Base-by-base conservation (phyloP, 2,113 vertebrate species). In the Ammodytes dubius region DNA sequence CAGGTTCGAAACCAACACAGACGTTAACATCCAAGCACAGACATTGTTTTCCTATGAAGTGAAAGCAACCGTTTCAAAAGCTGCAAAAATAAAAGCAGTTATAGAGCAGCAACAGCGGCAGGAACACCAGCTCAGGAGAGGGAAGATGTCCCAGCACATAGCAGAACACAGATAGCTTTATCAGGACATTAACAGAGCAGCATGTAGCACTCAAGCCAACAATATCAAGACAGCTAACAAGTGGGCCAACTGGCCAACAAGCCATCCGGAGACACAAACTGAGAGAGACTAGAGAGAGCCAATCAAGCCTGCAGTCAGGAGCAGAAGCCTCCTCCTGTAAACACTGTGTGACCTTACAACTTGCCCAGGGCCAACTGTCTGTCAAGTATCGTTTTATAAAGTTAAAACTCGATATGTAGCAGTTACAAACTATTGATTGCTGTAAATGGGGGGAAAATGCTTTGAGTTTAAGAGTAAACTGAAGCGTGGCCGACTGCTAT, bases 121-220 rank as follows among this genome's bases (percentile, higher is more conserved):
- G 67, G 61, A 86, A 42, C 68, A 77, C 71, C 63, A 79, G 50
- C 79, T 82, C 87, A 85, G 88, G 75, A 84, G 83, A 92, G 87
- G 89, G 86, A 84, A 88, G 89, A 92, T 88, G 85, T 87, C 82
- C 82, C 77, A 82, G 89, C 90, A 86, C 87, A 87, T 88, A 90
- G 92, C 86, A 86, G 64, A 86, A 52, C 79, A 61, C 85, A 88
- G 89, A 86, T 88, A 92, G 86, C 88, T 93, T 91, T 90, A 94
- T 92, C 89, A 91, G 83, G 70, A 82, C 83, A 76, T 81, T 88
- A 87, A 88, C 86, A 92, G 88, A 92, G 82, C 85, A 70, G 67
- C 15, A 19, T 70, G 63, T n/a, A 81, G 81, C 66, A 70, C 66
- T 61, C 85, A 77, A 72, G 91, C 91, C 89, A 94, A 88, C 87